A percentile compares a stretch with the other conserved stretches of the same genome.
Conservation (phyloP, 2,888 invertebrate species). For the Pomacea canaliculata region DNA sequence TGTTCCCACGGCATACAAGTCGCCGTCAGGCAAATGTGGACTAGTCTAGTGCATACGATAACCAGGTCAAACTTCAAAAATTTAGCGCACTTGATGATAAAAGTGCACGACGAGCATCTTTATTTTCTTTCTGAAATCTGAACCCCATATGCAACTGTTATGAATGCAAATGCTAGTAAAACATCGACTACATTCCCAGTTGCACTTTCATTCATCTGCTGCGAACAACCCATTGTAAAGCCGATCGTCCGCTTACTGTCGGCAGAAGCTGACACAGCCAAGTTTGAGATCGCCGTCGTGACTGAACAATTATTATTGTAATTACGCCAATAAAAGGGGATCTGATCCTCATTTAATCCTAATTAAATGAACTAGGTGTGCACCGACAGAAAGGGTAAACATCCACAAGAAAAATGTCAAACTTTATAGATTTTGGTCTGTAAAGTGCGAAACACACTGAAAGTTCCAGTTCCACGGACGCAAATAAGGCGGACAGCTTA, state of each 20-base stretch:
- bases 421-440: too few relatives aligned
- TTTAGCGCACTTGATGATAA: neutral
- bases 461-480: too few relatives aligned
- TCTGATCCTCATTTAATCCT: too few relatives aligned
- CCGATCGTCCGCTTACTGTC: neutral
- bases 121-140: neutral
- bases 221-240: slow-evolving; percentile 17
- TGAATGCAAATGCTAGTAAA: neutral
- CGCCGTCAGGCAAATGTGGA: slow-evolving; percentile 23
- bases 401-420: too few relatives aligned
- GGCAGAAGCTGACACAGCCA: slow-evolving; percentile 8
- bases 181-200: neutral
- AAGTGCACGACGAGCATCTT: slow-evolving; percentile 11
- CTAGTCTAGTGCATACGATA: slow-evolving; percentile 17
- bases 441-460: too few relatives aligned
- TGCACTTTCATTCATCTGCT: slow-evolving; percentile 26
- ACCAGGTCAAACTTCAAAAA: slow-evolving; percentile 15
- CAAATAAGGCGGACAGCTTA: too few relatives aligned
- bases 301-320: too few relatives aligned
- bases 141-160: neutral
- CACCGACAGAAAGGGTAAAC: too few relatives aligned
- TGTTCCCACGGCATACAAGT: slow-evolving; percentile 59
- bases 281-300: neutral
- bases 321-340: too few relatives aligned
- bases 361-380: too few relatives aligned